Evolutionary conservation across 2,113 vertebrate species (phyloP).

Genomic region (Pao palembangensis): DNA sequence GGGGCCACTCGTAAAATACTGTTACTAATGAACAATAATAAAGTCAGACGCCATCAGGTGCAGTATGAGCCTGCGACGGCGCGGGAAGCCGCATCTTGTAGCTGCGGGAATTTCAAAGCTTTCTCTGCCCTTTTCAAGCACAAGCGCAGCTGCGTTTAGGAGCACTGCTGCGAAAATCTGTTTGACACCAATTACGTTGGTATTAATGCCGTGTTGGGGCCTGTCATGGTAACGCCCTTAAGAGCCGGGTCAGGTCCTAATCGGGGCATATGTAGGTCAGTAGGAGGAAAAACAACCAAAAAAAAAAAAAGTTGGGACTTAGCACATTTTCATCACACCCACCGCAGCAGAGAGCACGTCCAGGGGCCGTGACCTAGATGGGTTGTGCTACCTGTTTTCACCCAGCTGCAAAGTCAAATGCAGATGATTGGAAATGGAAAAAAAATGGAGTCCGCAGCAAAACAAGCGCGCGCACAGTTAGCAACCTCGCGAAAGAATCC

Average conservation of each 20-base stretch:
- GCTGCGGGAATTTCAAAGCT: background rate
- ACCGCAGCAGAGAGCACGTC: conserved; percentile 21
- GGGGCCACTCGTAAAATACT: conserved; percentile 2
- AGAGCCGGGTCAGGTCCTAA: conserved; percentile 59
- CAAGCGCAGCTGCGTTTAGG: too few species aligned
- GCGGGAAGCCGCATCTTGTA: conserved; percentile 30
- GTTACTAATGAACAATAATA: conserved; percentile 11
- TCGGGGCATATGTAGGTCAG: conserved; percentile 68
- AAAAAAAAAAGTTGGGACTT: conserved; percentile 43
- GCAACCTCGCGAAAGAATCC: background rate
- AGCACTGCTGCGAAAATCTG: conserved; percentile 25
- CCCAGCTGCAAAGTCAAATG: background rate
- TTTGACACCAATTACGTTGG: conserved; percentile 50
- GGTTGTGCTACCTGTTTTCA: conserved; percentile 17
- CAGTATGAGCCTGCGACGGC: conserved; percentile 1
- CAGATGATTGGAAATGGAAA: conserved; percentile 18
- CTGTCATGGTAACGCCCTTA: conserved; percentile 26
- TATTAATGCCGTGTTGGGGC: conserved; percentile 48
- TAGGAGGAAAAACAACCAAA: conserved; percentile 56
- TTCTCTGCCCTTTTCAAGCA: conserved; percentile 9
- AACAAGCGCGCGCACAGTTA: background rate
- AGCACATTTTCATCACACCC: conserved; percentile 61
- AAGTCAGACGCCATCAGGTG: background rate
- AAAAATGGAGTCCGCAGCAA: conserved; percentile 10
- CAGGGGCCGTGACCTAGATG: conserved; percentile 10